Percentiles rank a stretch among this genome's conserved stretches.
Evolutionary conservation across 2,797 vertebrate genomes (phyloP).

Genomic region (Cossypha heuglini): DNA sequence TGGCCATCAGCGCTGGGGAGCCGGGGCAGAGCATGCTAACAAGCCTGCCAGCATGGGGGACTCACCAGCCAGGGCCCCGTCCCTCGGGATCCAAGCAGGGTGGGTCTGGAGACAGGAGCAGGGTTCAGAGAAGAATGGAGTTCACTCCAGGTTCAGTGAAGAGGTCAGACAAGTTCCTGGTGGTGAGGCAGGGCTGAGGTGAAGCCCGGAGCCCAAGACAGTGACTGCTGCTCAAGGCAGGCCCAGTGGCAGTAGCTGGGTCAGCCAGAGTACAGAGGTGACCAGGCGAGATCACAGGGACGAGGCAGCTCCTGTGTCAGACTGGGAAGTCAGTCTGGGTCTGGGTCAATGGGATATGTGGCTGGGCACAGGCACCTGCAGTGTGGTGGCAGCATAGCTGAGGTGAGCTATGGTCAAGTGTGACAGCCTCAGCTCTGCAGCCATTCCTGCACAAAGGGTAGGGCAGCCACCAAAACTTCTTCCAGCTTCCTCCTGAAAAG

Average conservation of each 20-base stretch:
- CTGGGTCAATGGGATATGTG: rapidly evolving
- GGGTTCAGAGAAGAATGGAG: neutral
- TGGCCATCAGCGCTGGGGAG: neutral
- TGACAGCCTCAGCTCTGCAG: neutral
- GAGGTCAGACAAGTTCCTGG: neutral
- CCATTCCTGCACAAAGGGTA: rapidly evolving
- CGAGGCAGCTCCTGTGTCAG: neutral
- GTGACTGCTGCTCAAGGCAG: neutral
- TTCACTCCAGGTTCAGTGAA: neutral
- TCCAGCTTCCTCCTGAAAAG: neutral
- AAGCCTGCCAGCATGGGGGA: neutral
- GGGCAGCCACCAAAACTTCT: neutral
- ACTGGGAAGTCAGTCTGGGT: neutral
- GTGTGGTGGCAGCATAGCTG: neutral
- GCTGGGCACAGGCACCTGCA: neutral
- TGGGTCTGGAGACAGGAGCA: neutral
- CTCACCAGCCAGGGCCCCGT: rapidly evolving
- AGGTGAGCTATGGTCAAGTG: neutral
- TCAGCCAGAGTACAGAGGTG: neutral
- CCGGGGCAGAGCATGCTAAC: neutral
- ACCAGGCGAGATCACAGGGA: rapidly evolving
- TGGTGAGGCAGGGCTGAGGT: neutral
- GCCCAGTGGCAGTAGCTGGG: neutral
- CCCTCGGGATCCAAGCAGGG: neutral
- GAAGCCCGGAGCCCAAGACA: neutral